Evolutionary conservation across 2,888 invertebrate genomes (phyloP), one percentile per base, ranked within the genome.

Genomic region (Lamellibrachia satsuma): DNA sequence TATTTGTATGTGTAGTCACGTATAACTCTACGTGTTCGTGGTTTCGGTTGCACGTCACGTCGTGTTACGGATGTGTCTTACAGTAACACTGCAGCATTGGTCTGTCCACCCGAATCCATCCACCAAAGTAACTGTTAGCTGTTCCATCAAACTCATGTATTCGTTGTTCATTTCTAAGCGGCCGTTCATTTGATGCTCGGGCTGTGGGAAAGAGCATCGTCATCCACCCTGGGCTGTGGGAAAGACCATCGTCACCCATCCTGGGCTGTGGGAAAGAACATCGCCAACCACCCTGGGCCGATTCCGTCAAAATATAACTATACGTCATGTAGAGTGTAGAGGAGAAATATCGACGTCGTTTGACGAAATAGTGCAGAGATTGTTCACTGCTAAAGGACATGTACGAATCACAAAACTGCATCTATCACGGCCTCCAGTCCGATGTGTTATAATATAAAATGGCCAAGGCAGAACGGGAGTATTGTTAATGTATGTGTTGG

Each of bases 41-140:
- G 75, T 75, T 75, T 75, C 75, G 6, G 75, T 75, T n/a, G 75
- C 75, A 75, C 75, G 75, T 75, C 75, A 75, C 75, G 75, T n/a
- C 75, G 75, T 15, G 75, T 75, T 75, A 75, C 75, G 22, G 75
- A 75, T 22, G 75, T 75, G 75, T 75, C 75, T 75, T 75, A 75
- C 75, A 22, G 75, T 75, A 75, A 75, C 75, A 22, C 75, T n/a
- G 75, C 75, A 75, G 75, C 22, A 15, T 15, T 75, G 22, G n/a
- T 75, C 15, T 6, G 75, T 75, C 22, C 22, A 75, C 75, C 75
- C 75, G n/a, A 75, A 75, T 75, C 75, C 75, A 75, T 75, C 75
- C 75, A 75, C 75, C 75, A 75, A 75, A 75, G 75, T 75, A 15
- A 75, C 22, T 75, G 75, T 75, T 75, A 22, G n/a, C 75, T 75